Conservation (phyloP, 37 sponge, comb jelly and placozoan genomes). For the Sycon ciliatum region DNA sequence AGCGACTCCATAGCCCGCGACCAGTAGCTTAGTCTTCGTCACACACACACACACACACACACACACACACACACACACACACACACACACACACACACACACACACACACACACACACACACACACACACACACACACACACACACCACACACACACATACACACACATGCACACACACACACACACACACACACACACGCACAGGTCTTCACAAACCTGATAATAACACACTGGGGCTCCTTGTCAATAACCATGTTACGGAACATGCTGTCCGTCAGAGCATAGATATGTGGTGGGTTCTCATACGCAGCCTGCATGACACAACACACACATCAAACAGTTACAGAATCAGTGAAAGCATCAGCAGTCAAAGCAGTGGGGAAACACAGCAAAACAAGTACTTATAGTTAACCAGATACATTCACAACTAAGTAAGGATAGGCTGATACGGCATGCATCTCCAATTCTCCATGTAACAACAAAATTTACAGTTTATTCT, state of each 20-base stretch:
- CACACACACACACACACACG: no score
- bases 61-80: conserved; percentile 13
- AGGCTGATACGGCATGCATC: no score
- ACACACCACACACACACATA: background rate
- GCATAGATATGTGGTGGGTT: conserved; percentile 98
- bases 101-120: background rate
- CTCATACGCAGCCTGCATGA: conserved; percentile 90
- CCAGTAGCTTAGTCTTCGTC: no score
- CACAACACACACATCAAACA: no score
- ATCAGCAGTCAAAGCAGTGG: no score
- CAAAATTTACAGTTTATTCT: no score
- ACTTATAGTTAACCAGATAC: no score
- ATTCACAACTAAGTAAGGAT: no score
- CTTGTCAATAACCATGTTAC: conserved; percentile 95
- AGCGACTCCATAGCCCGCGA: no score
- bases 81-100: conserved; percentile 1
- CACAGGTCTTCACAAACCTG: conserved; percentile 51
- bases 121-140: background rate
- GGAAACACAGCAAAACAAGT: no score
- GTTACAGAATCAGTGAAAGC: no score
- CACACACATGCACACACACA: background rate
- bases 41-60: conserved; percentile 19
- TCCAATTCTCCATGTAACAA: no score
- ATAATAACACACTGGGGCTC: conserved; percentile 98
- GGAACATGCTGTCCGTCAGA: conserved; percentile 86